Conservation (phyloP, 2,797 vertebrate genomes). For the Syngnathus acus region DNA sequence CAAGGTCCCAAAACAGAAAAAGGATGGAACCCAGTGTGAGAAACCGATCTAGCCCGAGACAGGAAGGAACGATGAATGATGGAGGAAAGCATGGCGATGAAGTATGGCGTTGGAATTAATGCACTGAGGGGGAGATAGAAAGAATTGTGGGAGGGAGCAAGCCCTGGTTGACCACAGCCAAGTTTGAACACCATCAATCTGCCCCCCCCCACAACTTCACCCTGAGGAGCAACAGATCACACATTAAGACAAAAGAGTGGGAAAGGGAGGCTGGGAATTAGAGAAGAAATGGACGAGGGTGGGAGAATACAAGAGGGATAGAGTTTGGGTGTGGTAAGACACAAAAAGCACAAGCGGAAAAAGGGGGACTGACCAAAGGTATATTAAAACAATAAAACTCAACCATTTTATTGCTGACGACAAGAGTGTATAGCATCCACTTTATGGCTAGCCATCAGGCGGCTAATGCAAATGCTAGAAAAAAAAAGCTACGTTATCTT, state of each 20-base stretch:
- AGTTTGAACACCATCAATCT: conserved; percentile 45
- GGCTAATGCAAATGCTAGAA: no score
- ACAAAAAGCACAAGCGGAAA: no score
- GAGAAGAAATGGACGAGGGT: conserved; percentile 4
- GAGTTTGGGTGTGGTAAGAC: conserved; percentile 10
- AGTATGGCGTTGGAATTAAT: conserved; percentile 21
- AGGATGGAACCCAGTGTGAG: conserved; percentile 13
- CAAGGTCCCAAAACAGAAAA: conserved; percentile 12
- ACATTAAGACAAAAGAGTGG: conserved; percentile 27
- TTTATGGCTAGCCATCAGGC: not conserved
- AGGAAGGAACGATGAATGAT: conserved; percentile 22
- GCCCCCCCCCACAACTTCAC: conserved; percentile 23
- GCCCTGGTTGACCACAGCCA: conserved; percentile 32
- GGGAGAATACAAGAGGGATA: conserved; percentile 11
- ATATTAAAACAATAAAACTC: not conserved
- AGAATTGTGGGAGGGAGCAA: conserved; percentile 26
- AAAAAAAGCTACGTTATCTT: no score
- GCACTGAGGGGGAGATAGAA: conserved; percentile 22
- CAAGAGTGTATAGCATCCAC: not conserved
- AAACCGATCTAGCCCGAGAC: conserved; percentile 19
- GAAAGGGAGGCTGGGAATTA: conserved; percentile 12
- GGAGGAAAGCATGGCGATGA: conserved; percentile 17
- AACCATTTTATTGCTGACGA: not conserved
- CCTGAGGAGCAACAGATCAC: conserved; percentile 52
- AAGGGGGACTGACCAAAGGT: not conserved